These are phyloP conservation scores for Pachymerium ferrugineum DNA, from an alignment of 2,888 invertebrate species.

Conservation along the genomic window DNA sequence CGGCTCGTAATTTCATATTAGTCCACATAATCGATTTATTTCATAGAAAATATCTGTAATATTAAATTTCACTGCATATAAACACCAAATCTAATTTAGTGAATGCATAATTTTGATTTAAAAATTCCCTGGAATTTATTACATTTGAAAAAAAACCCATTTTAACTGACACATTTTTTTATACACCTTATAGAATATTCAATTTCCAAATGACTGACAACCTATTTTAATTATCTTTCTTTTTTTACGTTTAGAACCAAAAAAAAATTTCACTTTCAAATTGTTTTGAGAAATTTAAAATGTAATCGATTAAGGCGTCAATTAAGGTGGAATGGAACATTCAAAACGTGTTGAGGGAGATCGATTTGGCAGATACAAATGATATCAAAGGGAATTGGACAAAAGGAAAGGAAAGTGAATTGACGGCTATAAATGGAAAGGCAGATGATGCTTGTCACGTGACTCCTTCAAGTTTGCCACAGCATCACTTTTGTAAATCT, in stretches of 20 bases:
- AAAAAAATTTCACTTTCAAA: no score
- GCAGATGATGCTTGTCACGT: constrained; percentile 1
- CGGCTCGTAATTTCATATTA: no score
- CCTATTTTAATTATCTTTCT: neutral
- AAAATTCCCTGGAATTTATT: no score
- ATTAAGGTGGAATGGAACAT: neutral
- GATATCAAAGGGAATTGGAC: neutral
- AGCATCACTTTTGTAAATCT: neutral
- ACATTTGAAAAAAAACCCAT: no score
- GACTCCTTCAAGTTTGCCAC: neutral
- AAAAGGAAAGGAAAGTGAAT: neutral
- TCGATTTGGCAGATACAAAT: neutral
- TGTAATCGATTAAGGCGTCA: neutral
- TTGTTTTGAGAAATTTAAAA: neutral
- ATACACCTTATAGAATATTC: no score
- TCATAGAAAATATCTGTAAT: no score
- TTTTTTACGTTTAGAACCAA: no score
- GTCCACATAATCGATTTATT: no score
- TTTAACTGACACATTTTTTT: no score
- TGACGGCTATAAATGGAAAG: constrained; percentile 13
- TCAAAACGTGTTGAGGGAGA: neutral
- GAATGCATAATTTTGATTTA: no score
- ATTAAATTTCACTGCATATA: no score
- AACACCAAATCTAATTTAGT: no score
- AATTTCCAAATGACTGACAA: neutral